These are phyloP conservation scores for Karalla daura DNA, from an alignment of 2,797 vertebrate genomes.

Conservation along the genomic window DNA sequence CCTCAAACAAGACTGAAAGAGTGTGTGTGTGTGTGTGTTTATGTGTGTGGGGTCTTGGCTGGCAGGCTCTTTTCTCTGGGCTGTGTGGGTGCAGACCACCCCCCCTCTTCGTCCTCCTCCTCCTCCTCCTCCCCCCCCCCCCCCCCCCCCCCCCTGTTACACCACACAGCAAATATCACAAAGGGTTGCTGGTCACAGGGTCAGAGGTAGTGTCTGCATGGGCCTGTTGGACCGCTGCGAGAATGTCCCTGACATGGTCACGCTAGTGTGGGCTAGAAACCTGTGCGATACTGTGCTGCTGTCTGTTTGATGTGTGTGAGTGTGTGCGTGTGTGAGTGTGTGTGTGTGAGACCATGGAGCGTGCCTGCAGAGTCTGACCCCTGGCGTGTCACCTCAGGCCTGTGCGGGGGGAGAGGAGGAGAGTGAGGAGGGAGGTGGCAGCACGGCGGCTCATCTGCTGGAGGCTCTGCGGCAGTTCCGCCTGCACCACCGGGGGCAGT, in stretches of 20 bases:
- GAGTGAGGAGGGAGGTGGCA: constrained; percentile 87
- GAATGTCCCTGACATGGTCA: constrained; percentile 48
- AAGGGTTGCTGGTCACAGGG: constrained; percentile 63
- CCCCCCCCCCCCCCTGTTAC: constrained; percentile 18
- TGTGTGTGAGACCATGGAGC: constrained; percentile 66
- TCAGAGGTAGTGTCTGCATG: constrained; percentile 60
- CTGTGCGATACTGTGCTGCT: constrained; percentile 44
- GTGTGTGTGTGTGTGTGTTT: constrained; percentile 24
- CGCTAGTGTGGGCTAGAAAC: constrained; percentile 41
- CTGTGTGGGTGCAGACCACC: constrained; percentile 36
- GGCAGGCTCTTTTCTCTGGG: constrained; percentile 49
- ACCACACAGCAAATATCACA: constrained; percentile 57
- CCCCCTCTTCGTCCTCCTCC: neutral
- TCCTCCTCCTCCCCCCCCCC: neutral
- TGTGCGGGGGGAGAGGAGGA: constrained; percentile 86
- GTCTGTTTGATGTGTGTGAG: constrained; percentile 37
- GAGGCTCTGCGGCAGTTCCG: constrained; percentile 98
- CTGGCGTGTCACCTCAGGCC: constrained; percentile 98
- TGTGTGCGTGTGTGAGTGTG: constrained; percentile 29
- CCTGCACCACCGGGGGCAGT: constrained; percentile 97
- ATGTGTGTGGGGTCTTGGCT: constrained; percentile 25
- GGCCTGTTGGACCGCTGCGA: constrained; percentile 30
- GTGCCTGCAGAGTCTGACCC: constrained; percentile 86
- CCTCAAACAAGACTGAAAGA: neutral
- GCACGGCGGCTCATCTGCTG: constrained; percentile 91